A percentile compares a stretch with the other conserved stretches of the same genome.
Evolutionary conservation across 2,113 vertebrate species (phyloP).

Genomic region (Chaetura pelagica): DNA sequence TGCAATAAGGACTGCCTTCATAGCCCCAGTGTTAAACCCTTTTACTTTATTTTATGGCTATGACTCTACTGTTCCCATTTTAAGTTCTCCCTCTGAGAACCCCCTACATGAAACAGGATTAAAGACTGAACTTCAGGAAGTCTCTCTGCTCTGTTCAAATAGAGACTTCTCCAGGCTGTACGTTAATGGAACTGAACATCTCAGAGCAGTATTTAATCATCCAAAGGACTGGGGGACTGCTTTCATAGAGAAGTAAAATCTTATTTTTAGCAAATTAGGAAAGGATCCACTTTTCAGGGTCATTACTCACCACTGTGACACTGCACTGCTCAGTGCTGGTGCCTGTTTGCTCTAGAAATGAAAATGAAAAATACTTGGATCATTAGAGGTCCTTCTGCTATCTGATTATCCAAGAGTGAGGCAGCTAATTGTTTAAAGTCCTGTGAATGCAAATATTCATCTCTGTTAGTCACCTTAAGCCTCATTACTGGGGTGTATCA

Average conservation of each 20-base stretch:
- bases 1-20: not conserved
- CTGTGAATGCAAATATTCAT: not conserved
- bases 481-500: not conserved
- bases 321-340: not conserved
- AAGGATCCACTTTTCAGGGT: not conserved
- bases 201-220: not conserved
- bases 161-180: not conserved
- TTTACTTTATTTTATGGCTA: slow-evolving; percentile 10
- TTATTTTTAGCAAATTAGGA: slow-evolving; percentile 59
- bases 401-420: not conserved
- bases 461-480: not conserved
- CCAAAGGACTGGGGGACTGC: not conserved
- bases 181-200: not conserved
- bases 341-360: not conserved
- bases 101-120: not conserved
- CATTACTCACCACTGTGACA: not conserved
- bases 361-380: not conserved
- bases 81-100: not conserved
- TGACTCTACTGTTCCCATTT: not conserved
- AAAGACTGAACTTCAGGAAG: not conserved
- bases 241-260: not conserved
- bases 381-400: not conserved
- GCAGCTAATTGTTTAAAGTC: not conserved
- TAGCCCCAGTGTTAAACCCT: not conserved
- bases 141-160: not conserved